Percentiles rank a stretch among this genome's conserved stretches.
Conservation (phyloP, 2,888 invertebrate species). For the Hyposoter didymator region DNA sequence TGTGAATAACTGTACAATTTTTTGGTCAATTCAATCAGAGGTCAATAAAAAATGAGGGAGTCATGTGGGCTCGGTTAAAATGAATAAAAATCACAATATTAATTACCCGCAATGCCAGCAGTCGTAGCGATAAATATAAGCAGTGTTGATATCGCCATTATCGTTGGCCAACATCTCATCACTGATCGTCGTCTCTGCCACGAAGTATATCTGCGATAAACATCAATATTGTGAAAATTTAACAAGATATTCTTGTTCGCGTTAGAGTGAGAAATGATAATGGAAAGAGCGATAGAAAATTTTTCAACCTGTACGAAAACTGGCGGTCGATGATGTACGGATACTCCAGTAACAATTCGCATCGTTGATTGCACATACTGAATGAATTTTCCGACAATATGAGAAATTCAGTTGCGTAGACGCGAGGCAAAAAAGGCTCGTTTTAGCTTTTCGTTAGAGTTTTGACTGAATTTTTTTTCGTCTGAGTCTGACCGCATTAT, state of each 20-base stretch:
- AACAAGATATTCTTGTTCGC: not conserved
- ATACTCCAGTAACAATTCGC: slow-evolving; percentile 33
- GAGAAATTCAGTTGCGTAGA: not conserved
- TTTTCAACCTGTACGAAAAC: slow-evolving; percentile 31
- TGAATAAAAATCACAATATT: not conserved
- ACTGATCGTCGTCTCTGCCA: slow-evolving; percentile 41
- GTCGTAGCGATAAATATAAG: slow-evolving; percentile 31
- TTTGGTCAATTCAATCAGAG: not conserved
- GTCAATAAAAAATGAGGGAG: not conserved
- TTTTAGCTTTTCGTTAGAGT: slow-evolving; percentile 3
- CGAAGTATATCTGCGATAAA: slow-evolving; percentile 31
- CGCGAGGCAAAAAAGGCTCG: not conserved
- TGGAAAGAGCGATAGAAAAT: not conserved
- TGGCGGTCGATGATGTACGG: slow-evolving; percentile 32
- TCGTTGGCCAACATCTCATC: slow-evolving; percentile 42
- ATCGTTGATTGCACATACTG: slow-evolving; percentile 33
- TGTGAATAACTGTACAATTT: not conserved
- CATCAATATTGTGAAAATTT: not conserved
- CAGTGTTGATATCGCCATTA: slow-evolving; percentile 37
- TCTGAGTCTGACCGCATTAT: not conserved
- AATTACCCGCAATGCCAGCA: slow-evolving; percentile 30
- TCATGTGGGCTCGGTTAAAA: not conserved
- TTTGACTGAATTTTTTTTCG: slow-evolving; percentile 25
- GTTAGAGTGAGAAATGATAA: not conserved
- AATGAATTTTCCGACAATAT: not conserved